Percentiles rank a stretch among this genome's conserved stretches.
These are phyloP conservation scores for Noctua janthe DNA, from an alignment of 2,888 invertebrate species.

Conservation along the genomic window DNA sequence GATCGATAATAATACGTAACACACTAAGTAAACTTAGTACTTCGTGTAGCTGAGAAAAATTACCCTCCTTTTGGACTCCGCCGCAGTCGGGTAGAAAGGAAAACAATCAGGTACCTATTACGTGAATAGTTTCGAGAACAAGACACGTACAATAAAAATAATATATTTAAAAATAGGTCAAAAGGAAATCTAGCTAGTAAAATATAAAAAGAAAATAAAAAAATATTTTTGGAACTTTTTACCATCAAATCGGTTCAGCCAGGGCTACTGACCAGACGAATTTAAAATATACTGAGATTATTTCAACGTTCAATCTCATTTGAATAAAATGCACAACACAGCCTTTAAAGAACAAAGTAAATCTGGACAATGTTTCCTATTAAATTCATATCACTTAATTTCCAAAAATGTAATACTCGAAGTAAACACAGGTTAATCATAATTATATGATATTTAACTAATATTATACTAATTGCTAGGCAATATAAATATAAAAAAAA, in stretches of 20 bases:
- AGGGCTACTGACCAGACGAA: slow-evolving; percentile 34
- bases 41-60: slow-evolving; percentile 29
- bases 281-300: slow-evolving; percentile 41
- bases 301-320: slow-evolving; percentile 47
- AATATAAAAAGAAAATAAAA: slow-evolving; percentile 34
- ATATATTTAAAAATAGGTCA: slow-evolving; percentile 34
- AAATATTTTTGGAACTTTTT: slow-evolving; percentile 61
- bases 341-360: slow-evolving; percentile 56
- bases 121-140: slow-evolving; percentile 49
- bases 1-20: slow-evolving; percentile 60
- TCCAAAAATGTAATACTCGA: slow-evolving; percentile 37
- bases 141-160: slow-evolving; percentile 51
- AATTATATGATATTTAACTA: slow-evolving; percentile 27
- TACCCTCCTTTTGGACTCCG: background rate
- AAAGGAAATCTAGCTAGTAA: slow-evolving; percentile 44
- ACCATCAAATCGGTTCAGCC: slow-evolving; percentile 51
- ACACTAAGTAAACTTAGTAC: slow-evolving; percentile 39
- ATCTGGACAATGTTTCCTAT: slow-evolving; percentile 32
- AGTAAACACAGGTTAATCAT: slow-evolving; percentile 31
- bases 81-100: slow-evolving; percentile 13
- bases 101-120: slow-evolving; percentile 67
- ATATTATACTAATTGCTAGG: slow-evolving; percentile 24
- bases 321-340: slow-evolving; percentile 64
- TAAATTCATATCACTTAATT: slow-evolving; percentile 47
- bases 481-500: slow-evolving; percentile 47